Evolutionary conservation across 2,113 vertebrate species (phyloP).

Genomic region (Plecotus auritus): DNA sequence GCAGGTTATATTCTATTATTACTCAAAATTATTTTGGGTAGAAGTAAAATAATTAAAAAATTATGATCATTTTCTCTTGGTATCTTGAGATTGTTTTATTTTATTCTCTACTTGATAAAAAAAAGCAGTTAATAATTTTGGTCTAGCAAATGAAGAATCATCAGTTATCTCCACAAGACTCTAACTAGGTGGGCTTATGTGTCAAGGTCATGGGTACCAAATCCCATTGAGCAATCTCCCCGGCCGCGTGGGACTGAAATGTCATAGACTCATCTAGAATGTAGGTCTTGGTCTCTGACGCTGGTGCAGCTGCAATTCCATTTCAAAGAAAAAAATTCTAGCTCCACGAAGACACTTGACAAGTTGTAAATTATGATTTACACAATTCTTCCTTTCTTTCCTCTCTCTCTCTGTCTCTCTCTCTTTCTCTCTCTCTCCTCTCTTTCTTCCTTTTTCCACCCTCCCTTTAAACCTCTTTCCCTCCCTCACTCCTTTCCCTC

Average conservation of each 20-base stretch:
- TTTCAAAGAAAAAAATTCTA: neutral
- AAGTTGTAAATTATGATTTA: neutral
- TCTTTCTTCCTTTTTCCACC: no score
- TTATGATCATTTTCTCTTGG: neutral
- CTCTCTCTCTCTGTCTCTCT: no score
- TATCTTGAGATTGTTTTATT: neutral
- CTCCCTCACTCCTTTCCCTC: no score
- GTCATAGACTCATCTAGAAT: neutral
- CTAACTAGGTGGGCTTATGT: neutral
- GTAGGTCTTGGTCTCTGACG: neutral
- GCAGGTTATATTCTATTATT: neutral
- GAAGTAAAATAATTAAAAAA: neutral
- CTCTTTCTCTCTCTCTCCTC: no score
- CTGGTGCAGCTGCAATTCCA: neutral
- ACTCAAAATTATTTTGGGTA: slow-evolving; percentile 6
- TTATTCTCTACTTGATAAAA: neutral
- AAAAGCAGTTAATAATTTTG: neutral
- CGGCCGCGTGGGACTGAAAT: no score
- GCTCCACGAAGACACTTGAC: neutral
- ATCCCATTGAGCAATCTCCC: neutral
- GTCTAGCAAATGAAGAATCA: neutral
- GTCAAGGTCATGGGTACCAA: neutral
- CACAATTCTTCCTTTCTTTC: neutral
- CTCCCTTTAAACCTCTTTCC: no score
- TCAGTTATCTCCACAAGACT: neutral